Evolutionary conservation across 1,140 invertebrate genomes (phyloP).

Genomic region (Calycopis cecrops): DNA sequence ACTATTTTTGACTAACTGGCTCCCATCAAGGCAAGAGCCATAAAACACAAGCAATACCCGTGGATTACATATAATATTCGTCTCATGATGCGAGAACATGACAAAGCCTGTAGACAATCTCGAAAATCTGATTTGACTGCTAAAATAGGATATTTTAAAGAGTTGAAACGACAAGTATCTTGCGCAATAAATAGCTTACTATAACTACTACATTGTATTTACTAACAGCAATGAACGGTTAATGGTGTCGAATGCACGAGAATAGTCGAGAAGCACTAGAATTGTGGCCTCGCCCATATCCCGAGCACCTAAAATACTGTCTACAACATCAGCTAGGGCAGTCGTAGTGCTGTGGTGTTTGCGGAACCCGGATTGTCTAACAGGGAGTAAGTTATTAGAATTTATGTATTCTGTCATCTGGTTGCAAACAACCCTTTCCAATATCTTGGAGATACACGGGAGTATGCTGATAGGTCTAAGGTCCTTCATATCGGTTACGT

Average conservation of each 20-base stretch:
- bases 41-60: neutral
- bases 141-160: neutral
- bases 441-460: conserved; percentile 13
- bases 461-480: conserved; percentile 22
- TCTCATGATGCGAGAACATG: neutral
- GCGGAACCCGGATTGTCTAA: conserved; percentile 19
- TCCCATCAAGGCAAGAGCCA: neutral
- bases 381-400: conserved; percentile 11
- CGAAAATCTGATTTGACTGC: neutral
- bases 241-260: neutral
- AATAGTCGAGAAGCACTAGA: conserved; percentile 2
- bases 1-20: neutral
- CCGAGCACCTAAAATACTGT: conserved; percentile 16
- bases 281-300: conserved; percentile 5
- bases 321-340: conserved; percentile 16
- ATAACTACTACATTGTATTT: neutral
- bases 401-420: conserved; percentile 14
- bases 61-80: neutral
- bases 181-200: neutral
- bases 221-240: neutral
- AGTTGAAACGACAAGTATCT: neutral
- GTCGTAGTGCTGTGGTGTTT: conserved; percentile 16
- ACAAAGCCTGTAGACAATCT: neutral
- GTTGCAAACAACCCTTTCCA: conserved; percentile 14
- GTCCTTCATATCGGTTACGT: conserved; percentile 12